A percentile compares a stretch with the other conserved stretches of the same genome.
Conservation (phyloP, 2,113 vertebrate genomes). For the Odocoileus virginianus region DNA sequence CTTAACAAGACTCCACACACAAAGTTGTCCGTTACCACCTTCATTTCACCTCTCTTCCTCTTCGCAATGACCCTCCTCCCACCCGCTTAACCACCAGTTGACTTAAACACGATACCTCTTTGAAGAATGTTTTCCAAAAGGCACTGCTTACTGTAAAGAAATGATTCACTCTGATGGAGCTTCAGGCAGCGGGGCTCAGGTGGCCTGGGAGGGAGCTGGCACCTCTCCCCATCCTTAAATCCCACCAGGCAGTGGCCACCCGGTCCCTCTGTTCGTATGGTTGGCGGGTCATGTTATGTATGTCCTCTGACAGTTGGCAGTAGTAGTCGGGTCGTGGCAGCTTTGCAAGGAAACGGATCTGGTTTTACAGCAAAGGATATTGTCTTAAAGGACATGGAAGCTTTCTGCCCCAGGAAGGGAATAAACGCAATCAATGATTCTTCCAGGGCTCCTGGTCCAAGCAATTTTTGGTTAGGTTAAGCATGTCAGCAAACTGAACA, state of each 20-base stretch:
- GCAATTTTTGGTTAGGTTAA: constrained; percentile 38
- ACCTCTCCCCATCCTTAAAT: background rate
- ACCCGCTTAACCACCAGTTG: background rate
- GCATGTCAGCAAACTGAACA: constrained; percentile 20
- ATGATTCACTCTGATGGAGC: background rate
- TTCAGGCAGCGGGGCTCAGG: background rate
- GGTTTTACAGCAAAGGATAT: background rate
- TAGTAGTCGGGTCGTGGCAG: background rate
- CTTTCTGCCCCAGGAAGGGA: constrained; percentile 41
- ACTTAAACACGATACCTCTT: background rate
- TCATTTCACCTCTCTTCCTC: background rate
- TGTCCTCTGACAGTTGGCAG: background rate
- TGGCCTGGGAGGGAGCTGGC: background rate
- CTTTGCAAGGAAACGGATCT: constrained; percentile 15
- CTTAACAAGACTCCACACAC: background rate
- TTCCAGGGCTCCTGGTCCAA: constrained; percentile 23
- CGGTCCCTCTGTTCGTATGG: background rate
- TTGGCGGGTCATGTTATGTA: background rate
- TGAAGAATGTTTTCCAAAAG: background rate
- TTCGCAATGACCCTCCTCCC: background rate
- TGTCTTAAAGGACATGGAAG: background rate
- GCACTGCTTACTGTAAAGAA: background rate
- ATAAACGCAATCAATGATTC: constrained; percentile 26
- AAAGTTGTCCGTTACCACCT: background rate
- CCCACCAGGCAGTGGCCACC: background rate